A percentile compares a stretch with the other conserved stretches of the same genome.
Evolutionary conservation across 2,797 vertebrate genomes (phyloP).

Genomic region (Masticophis lateralis): DNA sequence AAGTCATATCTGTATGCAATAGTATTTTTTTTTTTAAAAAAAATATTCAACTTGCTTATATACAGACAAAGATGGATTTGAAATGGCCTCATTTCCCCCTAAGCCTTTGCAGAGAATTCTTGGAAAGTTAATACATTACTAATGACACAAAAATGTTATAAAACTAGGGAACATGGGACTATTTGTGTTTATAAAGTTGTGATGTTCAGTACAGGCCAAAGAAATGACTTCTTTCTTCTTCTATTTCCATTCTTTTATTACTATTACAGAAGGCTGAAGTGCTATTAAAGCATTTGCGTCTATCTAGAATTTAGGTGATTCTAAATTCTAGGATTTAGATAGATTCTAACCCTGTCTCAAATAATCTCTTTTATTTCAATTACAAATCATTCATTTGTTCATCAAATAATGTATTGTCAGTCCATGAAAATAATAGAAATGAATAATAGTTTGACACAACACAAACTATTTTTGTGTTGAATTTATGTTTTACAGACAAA

Average conservation of each 20-base stretch:
- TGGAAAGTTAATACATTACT: not conserved
- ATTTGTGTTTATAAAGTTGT: not conserved
- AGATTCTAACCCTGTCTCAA: not conserved
- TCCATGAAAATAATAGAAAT: constrained; percentile 45
- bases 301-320: not conserved
- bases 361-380: not conserved
- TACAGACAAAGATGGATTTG: not conserved
- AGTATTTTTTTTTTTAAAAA: not conserved
- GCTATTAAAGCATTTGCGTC: not conserved
- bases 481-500: too few relatives aligned
- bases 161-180: not conserved
- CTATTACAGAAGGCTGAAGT: not conserved
- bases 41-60: not conserved
- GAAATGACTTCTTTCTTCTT: not conserved
- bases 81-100: not conserved
- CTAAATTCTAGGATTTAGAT: not conserved
- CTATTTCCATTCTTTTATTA: not conserved
- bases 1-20: constrained; percentile 7
- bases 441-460: constrained; percentile 39
- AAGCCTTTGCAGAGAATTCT: not conserved
- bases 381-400: not conserved
- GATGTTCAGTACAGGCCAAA: not conserved
- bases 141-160: not conserved
- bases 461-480: not conserved
- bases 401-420: not conserved